phyloP scores from a whole-genome alignment of 2,888 invertebrate species.

The Polietes domitor region DNA sequence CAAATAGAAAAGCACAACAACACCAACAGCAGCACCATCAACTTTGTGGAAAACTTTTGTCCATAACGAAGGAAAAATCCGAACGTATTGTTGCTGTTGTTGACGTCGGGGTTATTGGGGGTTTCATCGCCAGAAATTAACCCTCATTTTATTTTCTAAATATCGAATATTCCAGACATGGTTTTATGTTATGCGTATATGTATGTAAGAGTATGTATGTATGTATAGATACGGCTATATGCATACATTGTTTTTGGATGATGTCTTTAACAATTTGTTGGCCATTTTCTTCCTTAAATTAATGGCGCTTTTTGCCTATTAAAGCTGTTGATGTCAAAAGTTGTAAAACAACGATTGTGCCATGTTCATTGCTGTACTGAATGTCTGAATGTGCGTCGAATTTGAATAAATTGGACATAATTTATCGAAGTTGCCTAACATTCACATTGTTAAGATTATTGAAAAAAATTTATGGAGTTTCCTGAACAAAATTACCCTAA shows the following conservation, averaged over 20 bases:
- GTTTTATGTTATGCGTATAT: neutral
- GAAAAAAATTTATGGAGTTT: too few species aligned
- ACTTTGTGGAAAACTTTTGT: conserved; percentile 44
- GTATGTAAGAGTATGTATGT: too few species aligned
- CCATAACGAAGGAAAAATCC: conserved; percentile 32
- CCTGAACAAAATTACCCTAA: too few species aligned
- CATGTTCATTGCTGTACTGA: too few species aligned
- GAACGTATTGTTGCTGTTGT: neutral
- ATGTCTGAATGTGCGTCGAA: too few species aligned
- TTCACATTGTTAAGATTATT: too few species aligned
- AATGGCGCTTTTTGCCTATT: conserved; percentile 43
- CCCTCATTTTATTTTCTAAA: conserved; percentile 42
- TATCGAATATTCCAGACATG: conserved; percentile 13
- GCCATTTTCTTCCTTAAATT: conserved; percentile 53
- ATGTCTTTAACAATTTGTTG: conserved; percentile 56
- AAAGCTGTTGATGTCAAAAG: conserved; percentile 56
- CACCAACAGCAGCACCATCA: neutral
- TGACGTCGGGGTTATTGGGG: conserved; percentile 11
- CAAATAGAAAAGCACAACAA: conserved; percentile 20
- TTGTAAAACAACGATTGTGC: conserved; percentile 25
- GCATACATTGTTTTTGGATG: neutral
- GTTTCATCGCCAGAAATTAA: conserved; percentile 35
- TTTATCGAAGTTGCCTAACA: too few species aligned
- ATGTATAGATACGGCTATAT: too few species aligned
- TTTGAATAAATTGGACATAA: too few species aligned